Evolutionary conservation across 2,113 vertebrate genomes (phyloP).

Genomic region (Carlito syrichta): DNA sequence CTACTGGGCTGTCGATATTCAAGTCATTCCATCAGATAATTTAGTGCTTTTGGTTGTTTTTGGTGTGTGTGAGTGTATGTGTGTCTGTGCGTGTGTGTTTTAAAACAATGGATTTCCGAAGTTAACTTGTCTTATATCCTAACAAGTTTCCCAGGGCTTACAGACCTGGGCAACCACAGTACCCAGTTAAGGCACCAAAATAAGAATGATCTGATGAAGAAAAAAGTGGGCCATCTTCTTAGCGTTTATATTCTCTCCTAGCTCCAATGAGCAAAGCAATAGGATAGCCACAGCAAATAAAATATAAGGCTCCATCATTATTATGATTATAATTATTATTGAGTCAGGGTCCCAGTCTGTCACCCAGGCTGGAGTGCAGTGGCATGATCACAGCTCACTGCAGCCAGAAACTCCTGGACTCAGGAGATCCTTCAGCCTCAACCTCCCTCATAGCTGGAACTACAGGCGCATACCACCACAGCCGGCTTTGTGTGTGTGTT

Average conservation of each 20-base stretch:
- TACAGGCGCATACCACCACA: too few species aligned
- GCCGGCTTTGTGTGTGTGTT: too few species aligned
- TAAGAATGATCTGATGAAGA: neutral
- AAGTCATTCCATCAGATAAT: neutral
- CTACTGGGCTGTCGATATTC: too few species aligned
- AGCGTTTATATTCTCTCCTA: neutral
- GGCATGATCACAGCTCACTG: too few species aligned
- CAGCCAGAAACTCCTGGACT: too few species aligned
- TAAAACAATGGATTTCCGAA: neutral
- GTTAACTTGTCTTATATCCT: neutral
- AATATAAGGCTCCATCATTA: neutral
- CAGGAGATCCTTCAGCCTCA: too few species aligned
- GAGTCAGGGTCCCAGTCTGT: too few species aligned
- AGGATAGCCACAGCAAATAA: neutral
- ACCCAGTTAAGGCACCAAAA: neutral
- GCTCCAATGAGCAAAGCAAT: neutral
- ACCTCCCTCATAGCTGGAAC: too few species aligned
- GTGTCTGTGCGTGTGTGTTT: too few species aligned
- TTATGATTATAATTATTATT: too few species aligned
- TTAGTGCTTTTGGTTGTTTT: neutral
- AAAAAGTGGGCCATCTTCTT: neutral
- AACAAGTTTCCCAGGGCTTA: neutral
- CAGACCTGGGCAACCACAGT: neutral
- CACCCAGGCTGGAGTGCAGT: too few species aligned
- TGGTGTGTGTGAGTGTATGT: neutral